Conservation (phyloP, 30 jellyfish, hydroid and myxozoan genomes). For the Hydra vulgaris region DNA sequence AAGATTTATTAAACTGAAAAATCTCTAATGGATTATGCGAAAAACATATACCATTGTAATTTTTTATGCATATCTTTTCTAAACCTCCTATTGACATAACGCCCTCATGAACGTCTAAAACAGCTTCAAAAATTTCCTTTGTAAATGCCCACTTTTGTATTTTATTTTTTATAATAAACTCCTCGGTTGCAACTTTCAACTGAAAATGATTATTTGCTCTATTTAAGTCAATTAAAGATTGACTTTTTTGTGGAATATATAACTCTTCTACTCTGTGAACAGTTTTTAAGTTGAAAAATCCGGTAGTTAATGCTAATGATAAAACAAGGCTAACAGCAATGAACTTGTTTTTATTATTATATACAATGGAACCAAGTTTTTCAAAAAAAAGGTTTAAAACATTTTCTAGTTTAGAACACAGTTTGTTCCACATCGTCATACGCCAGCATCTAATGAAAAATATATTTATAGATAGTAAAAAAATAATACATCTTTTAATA, state of each 20-base stretch:
- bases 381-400: background rate
- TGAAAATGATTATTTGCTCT: conserved; percentile 9
- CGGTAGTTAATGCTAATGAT: conserved; percentile 11
- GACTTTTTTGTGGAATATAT: conserved; percentile 30
- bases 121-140: conserved; percentile 8
- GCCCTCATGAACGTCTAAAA: conserved; percentile 15
- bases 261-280: conserved; percentile 18
- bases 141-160: background rate
- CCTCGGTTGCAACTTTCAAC: conserved; percentile 16
- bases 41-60: background rate
- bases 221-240: conserved; percentile 13
- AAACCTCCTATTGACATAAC: conserved; percentile 4
- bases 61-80: conserved; percentile 1
- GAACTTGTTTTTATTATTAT: background rate
- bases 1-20: conserved; percentile 1
- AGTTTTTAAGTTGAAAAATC: conserved; percentile 15
- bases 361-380: conserved; percentile 9
- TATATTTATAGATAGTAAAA: background rate
- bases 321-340: background rate
- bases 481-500: too few relatives aligned
- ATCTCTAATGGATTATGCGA: conserved; percentile 32
- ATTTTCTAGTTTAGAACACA: conserved; percentile 1
- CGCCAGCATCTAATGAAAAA: conserved; percentile 1
- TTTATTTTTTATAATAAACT: conserved; percentile 9
- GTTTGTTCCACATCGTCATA: background rate